Conservation (phyloP, 2,888 invertebrate genomes). For the Autographa pulchrina region DNA sequence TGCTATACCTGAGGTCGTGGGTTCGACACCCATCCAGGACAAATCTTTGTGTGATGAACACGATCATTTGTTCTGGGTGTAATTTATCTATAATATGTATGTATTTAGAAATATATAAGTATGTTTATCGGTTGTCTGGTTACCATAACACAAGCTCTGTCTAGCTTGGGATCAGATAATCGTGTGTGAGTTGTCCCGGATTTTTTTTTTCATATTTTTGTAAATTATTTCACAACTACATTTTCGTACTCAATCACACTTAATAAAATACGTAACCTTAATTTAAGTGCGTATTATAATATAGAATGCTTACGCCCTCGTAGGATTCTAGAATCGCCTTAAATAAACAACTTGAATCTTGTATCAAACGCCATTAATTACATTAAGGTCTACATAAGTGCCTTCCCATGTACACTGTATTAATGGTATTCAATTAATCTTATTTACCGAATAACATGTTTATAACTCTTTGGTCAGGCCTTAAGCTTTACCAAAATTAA, state of each 20-base stretch:
- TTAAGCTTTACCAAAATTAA: no score
- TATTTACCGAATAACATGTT: constrained; percentile 25
- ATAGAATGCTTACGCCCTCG: not conserved
- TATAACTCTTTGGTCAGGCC: not conserved
- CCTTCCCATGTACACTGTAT: constrained; percentile 5
- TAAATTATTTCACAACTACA: not conserved
- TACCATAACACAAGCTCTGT: no score
- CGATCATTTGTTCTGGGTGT: no score
- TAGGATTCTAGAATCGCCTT: constrained; percentile 7
- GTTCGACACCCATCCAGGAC: no score
- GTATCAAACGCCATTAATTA: constrained; percentile 37
- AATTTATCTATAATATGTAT: no score
- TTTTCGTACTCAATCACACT: not conserved
- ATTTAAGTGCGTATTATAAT: constrained; percentile 11
- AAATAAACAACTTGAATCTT: constrained; percentile 35
- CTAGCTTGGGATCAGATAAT: no score
- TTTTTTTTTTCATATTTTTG: no score
- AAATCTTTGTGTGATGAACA: no score
- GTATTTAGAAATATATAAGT: no score
- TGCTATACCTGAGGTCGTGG: no score
- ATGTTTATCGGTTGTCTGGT: no score
- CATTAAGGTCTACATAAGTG: constrained; percentile 28
- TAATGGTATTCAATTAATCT: constrained; percentile 19
- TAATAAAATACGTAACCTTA: not conserved
- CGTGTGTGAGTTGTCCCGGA: no score